Percentiles rank a stretch among this genome's conserved stretches.
These are phyloP conservation scores for Mormyrus proboscirostris DNA, from an alignment of 2,797 vertebrate species.

Conservation along the genomic window DNA sequence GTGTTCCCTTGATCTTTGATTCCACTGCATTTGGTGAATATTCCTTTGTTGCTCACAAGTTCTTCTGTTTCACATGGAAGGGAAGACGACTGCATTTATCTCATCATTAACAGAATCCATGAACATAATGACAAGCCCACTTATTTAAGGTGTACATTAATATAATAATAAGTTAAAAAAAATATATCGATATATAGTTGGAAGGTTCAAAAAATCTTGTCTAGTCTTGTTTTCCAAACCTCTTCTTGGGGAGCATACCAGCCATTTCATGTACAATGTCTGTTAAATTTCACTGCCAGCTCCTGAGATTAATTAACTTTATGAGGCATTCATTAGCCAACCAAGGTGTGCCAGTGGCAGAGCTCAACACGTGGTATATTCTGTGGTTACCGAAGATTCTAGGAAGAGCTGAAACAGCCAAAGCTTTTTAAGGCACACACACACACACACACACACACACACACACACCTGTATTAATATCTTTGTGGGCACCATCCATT, in stretches of 20 bases:
- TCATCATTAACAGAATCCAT: not conserved
- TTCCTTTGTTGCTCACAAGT: not conserved
- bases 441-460: not conserved
- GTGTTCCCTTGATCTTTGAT: not conserved
- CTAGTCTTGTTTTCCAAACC: not conserved
- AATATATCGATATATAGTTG: not conserved
- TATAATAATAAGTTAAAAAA: not conserved
- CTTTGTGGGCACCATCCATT: not conserved
- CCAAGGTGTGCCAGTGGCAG: not conserved
- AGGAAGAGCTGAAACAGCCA: not conserved
- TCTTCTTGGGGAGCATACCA: not conserved
- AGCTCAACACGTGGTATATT: not conserved
- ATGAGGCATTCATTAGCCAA: not conserved
- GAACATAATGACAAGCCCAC: not conserved
- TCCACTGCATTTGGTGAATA: not conserved
- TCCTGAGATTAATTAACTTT: not conserved
- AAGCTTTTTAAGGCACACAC: not conserved
- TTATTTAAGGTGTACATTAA: not conserved
- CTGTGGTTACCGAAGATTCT: not conserved
- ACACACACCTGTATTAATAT: not conserved
- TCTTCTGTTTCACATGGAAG: not conserved
- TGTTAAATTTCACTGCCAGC: not conserved
- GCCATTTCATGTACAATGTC: not conserved
- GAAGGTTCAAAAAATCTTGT: not conserved
- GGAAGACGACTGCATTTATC: not conserved